phyloP scores from a whole-genome alignment of 2,797 vertebrate species.

The Bryconaethiops microstoma region DNA sequence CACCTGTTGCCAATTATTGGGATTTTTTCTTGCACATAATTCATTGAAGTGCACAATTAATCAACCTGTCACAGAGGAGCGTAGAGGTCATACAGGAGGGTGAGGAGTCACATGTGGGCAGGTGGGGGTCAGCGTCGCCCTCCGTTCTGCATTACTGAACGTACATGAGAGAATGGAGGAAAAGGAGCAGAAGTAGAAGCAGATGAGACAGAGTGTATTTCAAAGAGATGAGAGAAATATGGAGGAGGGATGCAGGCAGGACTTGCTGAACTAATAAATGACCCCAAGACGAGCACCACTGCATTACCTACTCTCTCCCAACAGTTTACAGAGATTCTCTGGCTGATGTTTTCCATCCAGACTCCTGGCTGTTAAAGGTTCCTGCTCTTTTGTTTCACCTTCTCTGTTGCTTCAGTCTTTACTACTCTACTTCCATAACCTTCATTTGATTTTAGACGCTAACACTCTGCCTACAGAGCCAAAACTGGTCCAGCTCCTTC shows the following conservation, averaged over 20 bases:
- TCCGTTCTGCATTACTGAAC: constrained; percentile 39
- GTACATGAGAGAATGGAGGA: constrained; percentile 21
- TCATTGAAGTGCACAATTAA: constrained; percentile 52
- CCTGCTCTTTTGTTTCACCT: not conserved
- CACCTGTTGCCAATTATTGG: constrained; percentile 57
- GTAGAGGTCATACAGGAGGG: constrained; percentile 42
- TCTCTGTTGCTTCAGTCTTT: not conserved
- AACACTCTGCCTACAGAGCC: too few relatives aligned
- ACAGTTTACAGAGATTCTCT: not conserved
- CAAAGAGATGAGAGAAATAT: constrained; percentile 12
- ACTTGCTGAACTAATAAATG: not conserved
- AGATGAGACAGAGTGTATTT: constrained; percentile 26
- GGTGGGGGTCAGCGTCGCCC: constrained; percentile 48
- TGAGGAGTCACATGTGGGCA: constrained; percentile 53
- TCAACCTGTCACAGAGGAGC: constrained; percentile 49
- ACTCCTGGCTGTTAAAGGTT: not conserved
- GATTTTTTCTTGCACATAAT: constrained; percentile 47
- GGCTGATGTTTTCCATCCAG: not conserved
- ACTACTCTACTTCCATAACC: not conserved
- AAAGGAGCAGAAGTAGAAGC: constrained; percentile 29
- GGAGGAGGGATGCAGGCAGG: not conserved
- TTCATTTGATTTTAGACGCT: too few relatives aligned
- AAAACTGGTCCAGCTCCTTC: too few relatives aligned
- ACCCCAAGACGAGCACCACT: not conserved
- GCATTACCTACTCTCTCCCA: not conserved